Percentiles rank a stretch among this genome's conserved stretches.
These are phyloP conservation scores for Hololepta plana DNA, from an alignment of 2,888 invertebrate species.

Conservation along the genomic window DNA sequence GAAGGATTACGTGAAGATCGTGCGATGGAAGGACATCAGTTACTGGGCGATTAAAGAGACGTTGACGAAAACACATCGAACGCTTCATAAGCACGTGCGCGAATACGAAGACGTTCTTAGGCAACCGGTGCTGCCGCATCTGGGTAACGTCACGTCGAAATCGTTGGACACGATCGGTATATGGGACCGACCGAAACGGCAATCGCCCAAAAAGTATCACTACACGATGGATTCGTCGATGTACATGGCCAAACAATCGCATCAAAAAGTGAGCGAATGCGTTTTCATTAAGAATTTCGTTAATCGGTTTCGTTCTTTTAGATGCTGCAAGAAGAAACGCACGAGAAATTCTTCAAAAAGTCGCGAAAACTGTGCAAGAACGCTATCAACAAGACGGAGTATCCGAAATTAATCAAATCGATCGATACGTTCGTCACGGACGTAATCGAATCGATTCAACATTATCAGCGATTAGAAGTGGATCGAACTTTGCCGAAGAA, in stretches of 20 bases:
- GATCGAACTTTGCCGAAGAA: slow-evolving; percentile 39
- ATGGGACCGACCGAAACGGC: slow-evolving; percentile 41
- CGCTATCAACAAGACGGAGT: slow-evolving; percentile 35
- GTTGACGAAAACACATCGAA: slow-evolving; percentile 73
- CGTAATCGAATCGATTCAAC: slow-evolving; percentile 47
- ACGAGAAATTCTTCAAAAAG: slow-evolving; percentile 32
- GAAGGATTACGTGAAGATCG: slow-evolving; percentile 86
- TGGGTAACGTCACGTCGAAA: slow-evolving; percentile 20
- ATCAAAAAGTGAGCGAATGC: slow-evolving; percentile 15
- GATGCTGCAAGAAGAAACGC: background rate
- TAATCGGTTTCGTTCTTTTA: background rate
- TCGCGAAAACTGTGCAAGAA: slow-evolving; percentile 46
- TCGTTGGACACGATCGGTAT: slow-evolving; percentile 32
- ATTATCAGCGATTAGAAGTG: slow-evolving; percentile 47
- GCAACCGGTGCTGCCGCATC: slow-evolving; percentile 30
- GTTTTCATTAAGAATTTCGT: slow-evolving; percentile 2
- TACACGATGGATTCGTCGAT: slow-evolving; percentile 26
- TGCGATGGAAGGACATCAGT: slow-evolving; percentile 85
- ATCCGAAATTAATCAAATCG: slow-evolving; percentile 39
- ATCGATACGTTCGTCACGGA: slow-evolving; percentile 47
- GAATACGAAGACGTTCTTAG: slow-evolving; percentile 55
- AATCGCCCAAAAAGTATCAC: slow-evolving; percentile 27
- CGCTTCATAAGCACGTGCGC: slow-evolving; percentile 69
- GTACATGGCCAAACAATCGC: slow-evolving; percentile 17
- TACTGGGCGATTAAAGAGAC: slow-evolving; percentile 87